phyloP scores from a whole-genome alignment of 1,140 invertebrate genomes.

The Cydia strobilella region DNA sequence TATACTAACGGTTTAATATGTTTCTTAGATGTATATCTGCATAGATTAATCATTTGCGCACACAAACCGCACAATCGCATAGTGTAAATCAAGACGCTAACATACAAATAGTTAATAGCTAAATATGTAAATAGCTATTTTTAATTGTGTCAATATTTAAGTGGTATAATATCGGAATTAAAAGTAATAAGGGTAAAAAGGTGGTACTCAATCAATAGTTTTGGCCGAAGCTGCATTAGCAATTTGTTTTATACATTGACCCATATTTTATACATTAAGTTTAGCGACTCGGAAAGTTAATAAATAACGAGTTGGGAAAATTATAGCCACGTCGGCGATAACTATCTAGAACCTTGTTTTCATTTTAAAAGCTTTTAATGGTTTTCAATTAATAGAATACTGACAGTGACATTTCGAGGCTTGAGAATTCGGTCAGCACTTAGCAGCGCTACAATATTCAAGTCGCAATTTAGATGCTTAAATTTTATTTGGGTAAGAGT shows the following conservation, averaged over 20 bases:
- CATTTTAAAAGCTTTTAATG: constrained; percentile 27
- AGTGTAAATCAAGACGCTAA: too few species aligned
- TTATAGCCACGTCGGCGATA: not conserved
- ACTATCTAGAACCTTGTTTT: constrained; percentile 14
- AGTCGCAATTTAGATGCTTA: constrained; percentile 34
- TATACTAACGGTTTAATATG: too few species aligned
- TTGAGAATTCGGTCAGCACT: constrained; percentile 23
- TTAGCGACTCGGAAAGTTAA: not conserved
- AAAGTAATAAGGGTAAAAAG: too few species aligned
- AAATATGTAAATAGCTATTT: too few species aligned
- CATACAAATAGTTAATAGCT: too few species aligned
- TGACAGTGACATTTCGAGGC: constrained; percentile 17
- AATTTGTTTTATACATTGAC: not conserved
- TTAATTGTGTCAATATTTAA: too few species aligned
- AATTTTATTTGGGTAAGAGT: constrained; percentile 40
- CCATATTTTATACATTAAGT: not conserved
- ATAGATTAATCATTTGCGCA: too few species aligned
- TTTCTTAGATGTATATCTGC: too few species aligned
- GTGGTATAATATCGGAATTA: too few species aligned
- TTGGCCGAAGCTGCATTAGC: not conserved
- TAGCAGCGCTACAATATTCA: constrained; percentile 24
- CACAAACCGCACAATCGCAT: too few species aligned
- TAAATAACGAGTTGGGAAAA: constrained; percentile 1
- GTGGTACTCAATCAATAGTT: not conserved
- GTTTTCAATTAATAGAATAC: constrained; percentile 11